A percentile compares a stretch with the other conserved stretches of the same genome.
These are phyloP conservation scores for Notodonta dromedarius DNA, from an alignment of 2,888 invertebrate species.

Conservation along the genomic window DNA sequence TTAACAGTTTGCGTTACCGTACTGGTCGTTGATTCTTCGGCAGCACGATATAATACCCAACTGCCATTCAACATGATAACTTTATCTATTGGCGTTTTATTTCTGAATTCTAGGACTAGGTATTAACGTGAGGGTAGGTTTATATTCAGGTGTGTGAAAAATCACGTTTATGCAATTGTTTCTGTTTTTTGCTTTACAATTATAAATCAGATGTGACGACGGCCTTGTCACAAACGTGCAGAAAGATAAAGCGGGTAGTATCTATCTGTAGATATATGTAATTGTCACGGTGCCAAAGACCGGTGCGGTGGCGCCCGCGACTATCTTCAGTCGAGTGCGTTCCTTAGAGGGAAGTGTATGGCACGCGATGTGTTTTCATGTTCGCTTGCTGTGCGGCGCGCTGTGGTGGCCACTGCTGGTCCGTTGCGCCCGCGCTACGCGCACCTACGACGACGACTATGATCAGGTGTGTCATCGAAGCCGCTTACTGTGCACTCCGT, in stretches of 20 bases:
- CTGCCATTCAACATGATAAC: no score
- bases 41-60: no score
- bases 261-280: conserved; percentile 50
- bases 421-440: conserved; percentile 73
- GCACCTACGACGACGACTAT: conserved; percentile 78
- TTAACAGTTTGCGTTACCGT: no score
- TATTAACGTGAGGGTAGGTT: neutral
- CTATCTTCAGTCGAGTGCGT: conserved; percentile 80
- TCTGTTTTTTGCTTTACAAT: conserved; percentile 17
- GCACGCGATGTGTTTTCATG: conserved; percentile 81
- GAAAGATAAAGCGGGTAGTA: conserved; percentile 67
- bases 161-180: conserved; percentile 8
- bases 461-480: conserved; percentile 77
- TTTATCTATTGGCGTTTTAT: neutral
- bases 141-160: neutral
- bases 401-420: conserved; percentile 81
- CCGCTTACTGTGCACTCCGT: conserved; percentile 67
- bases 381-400: conserved; percentile 80
- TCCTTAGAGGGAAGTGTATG: conserved; percentile 81
- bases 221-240: conserved; percentile 61
- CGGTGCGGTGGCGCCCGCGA: conserved; percentile 68
- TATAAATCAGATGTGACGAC: conserved; percentile 45
- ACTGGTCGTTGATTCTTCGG: no score
- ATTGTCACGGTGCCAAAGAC: conserved; percentile 79
- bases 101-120: neutral